Conservation (phyloP, 2,888 invertebrate species). For the Metallyticus violacea region DNA sequence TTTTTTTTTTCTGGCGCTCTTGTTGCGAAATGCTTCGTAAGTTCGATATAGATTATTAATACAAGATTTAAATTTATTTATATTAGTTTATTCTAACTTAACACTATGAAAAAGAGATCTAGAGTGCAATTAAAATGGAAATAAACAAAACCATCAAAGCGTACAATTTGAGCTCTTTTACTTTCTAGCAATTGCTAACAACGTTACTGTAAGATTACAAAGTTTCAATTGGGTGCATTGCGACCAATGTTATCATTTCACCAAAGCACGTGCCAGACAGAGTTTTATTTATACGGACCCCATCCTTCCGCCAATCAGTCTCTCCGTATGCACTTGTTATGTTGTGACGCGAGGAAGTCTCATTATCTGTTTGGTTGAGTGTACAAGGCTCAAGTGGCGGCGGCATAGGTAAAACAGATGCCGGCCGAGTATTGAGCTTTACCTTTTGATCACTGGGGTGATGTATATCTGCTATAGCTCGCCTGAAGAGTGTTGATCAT, state of each 20-base stretch:
- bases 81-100: too few relatives aligned
- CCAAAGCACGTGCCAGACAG: background rate
- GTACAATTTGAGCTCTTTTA: too few relatives aligned
- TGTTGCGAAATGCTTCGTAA: too few relatives aligned
- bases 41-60: too few relatives aligned
- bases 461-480: background rate
- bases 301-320: background rate
- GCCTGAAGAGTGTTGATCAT: background rate
- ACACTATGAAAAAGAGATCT: too few relatives aligned
- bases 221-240: too few relatives aligned
- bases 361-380: background rate
- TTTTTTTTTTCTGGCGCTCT: too few relatives aligned
- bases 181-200: too few relatives aligned
- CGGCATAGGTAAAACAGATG: background rate
- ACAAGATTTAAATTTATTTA: too few relatives aligned
- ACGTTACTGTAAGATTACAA: too few relatives aligned
- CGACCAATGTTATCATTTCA: background rate
- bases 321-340: background rate
- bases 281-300: background rate
- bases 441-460: background rate
- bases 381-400: background rate
- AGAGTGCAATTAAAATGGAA: too few relatives aligned
- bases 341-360: background rate
- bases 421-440: background rate
- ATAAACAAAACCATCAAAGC: too few relatives aligned